A percentile compares a stretch with the other conserved stretches of the same genome.
These are phyloP conservation scores for Brachyptera risi DNA, from an alignment of 2,888 invertebrate genomes.

Conservation along the genomic window DNA sequence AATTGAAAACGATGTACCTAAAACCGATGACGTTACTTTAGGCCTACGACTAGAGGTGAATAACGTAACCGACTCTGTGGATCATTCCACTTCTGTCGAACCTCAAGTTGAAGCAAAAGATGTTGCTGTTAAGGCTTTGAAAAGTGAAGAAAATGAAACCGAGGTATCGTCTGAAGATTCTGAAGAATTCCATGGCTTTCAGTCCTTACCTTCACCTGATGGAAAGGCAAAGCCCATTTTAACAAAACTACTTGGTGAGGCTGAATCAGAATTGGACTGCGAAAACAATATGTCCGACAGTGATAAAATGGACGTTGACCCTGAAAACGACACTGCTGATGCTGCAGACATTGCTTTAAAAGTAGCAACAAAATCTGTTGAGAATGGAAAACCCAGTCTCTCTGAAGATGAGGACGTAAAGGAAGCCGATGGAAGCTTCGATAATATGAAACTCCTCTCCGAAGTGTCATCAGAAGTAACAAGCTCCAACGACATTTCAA, in stretches of 20 bases:
- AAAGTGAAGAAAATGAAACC: neutral
- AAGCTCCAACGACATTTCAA: conserved; percentile 6
- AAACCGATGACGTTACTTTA: neutral
- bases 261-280: neutral
- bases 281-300: conserved; percentile 2
- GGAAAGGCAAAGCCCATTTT: neutral
- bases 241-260: neutral
- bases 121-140: neutral
- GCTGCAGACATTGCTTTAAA: neutral
- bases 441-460: conserved; percentile 11
- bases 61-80: neutral
- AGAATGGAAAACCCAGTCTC: neutral
- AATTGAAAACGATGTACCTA: neutral
- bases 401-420: neutral
- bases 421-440: conserved; percentile 15
- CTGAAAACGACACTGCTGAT: neutral
- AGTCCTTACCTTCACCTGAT: neutral
- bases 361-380: neutral
- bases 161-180: neutral
- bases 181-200: conserved; percentile 11
- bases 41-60: neutral
- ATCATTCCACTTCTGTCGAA: neutral
- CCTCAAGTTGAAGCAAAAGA: neutral
- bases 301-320: neutral
- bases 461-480: conserved; percentile 22